Conservation (phyloP, 2,888 invertebrate genomes). For the Norana najaformis region DNA sequence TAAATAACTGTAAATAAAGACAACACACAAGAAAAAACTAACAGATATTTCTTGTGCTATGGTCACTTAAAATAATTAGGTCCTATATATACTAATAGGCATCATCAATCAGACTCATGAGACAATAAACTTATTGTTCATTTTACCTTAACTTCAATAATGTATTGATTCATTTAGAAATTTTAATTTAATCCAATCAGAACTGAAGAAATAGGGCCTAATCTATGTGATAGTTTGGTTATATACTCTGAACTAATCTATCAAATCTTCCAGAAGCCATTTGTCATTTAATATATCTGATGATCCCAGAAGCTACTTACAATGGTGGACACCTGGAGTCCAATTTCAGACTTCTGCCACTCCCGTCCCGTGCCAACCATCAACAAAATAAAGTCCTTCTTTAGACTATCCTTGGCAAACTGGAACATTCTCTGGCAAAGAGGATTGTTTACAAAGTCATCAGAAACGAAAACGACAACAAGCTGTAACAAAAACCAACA, state of each 20-base stretch:
- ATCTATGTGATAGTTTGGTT: background rate
- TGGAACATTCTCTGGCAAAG: constrained; percentile 51
- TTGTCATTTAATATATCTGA: background rate
- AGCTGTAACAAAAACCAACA: constrained; percentile 45
- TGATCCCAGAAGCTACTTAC: background rate
- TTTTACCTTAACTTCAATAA: background rate
- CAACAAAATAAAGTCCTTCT: constrained; percentile 51
- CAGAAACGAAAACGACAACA: constrained; percentile 55
- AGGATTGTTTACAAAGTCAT: constrained; percentile 52
- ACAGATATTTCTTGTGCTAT: too few relatives aligned
- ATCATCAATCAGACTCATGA: too few relatives aligned
- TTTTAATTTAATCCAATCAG: background rate
- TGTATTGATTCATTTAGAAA: background rate
- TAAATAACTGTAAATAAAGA: too few relatives aligned
- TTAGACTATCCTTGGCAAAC: constrained; percentile 52
- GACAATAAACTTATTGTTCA: too few relatives aligned
- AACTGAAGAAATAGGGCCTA: too few relatives aligned
- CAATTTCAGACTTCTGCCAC: constrained; percentile 46
- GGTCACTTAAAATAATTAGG: too few relatives aligned
- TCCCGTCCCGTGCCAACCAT: constrained; percentile 51
- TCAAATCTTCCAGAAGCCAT: background rate
- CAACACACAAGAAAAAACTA: too few relatives aligned
- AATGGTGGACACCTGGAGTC: background rate
- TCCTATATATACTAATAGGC: too few relatives aligned
- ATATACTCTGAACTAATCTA: background rate